Evolutionary conservation across 2,113 vertebrate genomes (phyloP).

Genomic region (Pelodiscus sinensis): DNA sequence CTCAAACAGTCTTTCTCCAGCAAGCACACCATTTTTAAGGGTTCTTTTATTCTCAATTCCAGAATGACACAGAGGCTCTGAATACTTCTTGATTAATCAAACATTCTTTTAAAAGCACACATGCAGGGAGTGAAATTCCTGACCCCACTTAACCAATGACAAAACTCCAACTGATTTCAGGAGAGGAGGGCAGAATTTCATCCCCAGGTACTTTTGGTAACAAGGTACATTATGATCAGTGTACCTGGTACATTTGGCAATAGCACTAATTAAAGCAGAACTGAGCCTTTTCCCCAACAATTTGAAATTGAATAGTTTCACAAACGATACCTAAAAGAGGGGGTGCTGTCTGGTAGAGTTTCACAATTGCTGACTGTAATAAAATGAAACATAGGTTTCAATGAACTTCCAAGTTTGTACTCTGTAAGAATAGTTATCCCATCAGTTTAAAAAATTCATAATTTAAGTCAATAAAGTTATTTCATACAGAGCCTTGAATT

Average conservation of each 20-base stretch:
- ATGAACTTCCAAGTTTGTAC: neutral
- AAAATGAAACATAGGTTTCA: neutral
- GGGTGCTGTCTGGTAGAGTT: neutral
- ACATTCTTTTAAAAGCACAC: neutral
- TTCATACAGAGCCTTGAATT: neutral
- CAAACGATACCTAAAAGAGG: neutral
- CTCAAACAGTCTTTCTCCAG: neutral
- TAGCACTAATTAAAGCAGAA: neutral
- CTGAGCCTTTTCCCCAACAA: neutral
- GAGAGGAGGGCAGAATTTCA: neutral
- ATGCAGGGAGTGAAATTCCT: neutral
- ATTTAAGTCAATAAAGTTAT: neutral
- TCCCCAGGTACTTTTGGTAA: neutral
- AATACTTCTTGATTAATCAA: neutral
- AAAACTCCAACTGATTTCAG: neutral
- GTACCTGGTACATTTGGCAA: neutral
- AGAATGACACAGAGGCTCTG: neutral
- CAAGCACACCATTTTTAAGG: neutral
- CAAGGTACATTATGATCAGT: neutral
- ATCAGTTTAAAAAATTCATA: neutral
- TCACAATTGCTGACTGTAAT: neutral
- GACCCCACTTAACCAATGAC: neutral
- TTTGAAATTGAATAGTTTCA: neutral
- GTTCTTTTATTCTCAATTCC: neutral
- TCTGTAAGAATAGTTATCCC: neutral